Evolutionary conservation across 1,140 invertebrate genomes (phyloP).

Genomic region (Proctacanthus coquilletti): DNA sequence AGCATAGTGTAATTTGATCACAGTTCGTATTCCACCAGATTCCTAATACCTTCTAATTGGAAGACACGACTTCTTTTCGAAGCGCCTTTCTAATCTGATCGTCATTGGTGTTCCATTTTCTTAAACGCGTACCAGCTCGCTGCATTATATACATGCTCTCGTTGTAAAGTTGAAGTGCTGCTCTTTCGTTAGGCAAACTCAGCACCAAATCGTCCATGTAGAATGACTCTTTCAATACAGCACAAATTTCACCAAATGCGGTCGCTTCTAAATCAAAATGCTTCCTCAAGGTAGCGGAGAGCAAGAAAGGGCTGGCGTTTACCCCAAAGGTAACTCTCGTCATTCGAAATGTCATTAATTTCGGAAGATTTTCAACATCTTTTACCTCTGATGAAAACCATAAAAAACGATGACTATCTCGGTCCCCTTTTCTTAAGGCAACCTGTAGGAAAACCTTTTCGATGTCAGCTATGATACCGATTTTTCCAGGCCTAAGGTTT

Average conservation of each 20-base stretch:
- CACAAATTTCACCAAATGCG: not conserved
- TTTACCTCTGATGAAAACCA: constrained; percentile 1
- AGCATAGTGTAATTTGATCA: not conserved
- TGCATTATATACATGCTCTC: not conserved
- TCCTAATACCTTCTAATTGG: constrained; percentile 3
- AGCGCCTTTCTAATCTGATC: not conserved
- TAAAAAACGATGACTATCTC: constrained; percentile 2
- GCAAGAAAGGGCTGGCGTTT: not conserved
- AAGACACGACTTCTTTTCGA: no score
- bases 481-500: not conserved
- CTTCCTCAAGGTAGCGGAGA: not conserved
- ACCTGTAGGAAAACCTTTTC: constrained; percentile 5
- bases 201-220: constrained; percentile 2
- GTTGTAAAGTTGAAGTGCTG: not conserved
- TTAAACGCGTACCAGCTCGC: not conserved
- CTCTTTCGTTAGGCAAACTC: not conserved
- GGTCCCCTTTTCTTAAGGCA: not conserved
- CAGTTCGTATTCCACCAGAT: not conserved
- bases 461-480: constrained; percentile 3
- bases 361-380: no score
- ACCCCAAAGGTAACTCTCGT: constrained; percentile 3
- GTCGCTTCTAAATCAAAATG: not conserved
- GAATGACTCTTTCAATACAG: not conserved
- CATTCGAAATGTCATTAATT: no score
- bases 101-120: constrained; percentile 4